A percentile compares a stretch with the other conserved stretches of the same genome.
Evolutionary conservation across 1,140 invertebrate species (phyloP).

Genomic region (Glomeris maerens): DNA sequence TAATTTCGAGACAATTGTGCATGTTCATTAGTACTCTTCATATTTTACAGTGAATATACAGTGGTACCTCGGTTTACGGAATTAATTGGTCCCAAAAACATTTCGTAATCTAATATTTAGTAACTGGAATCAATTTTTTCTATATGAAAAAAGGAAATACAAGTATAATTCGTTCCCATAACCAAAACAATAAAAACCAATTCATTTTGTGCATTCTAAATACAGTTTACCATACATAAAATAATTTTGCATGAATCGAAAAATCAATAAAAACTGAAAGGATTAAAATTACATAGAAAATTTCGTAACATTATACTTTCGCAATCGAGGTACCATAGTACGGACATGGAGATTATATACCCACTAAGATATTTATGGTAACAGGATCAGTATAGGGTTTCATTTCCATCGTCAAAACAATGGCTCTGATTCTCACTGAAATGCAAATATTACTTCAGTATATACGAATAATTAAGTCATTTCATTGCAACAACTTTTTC

Average conservation of each 20-base stretch:
- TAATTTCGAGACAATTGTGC: conserved; percentile 3
- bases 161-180: not conserved
- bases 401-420: conserved; percentile 34
- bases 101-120: no score
- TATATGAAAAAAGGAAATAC: not conserved
- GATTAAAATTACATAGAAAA: not conserved
- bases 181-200: no score
- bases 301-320: not conserved
- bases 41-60: no score
- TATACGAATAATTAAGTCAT: not conserved
- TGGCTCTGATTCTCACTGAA: conserved; percentile 35
- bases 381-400: conserved; percentile 36
- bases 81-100: no score
- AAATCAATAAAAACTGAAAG: not conserved
- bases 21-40: no score
- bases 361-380: conserved; percentile 36
- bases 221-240: no score
- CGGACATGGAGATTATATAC: conserved; percentile 12
- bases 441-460: not conserved
- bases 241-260: no score
- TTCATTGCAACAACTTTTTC: not conserved
- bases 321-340: not conserved
- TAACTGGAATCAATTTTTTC: no score
- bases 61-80: no score
- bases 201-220: no score